These are phyloP conservation scores for Discoglossus pictus DNA, from an alignment of 2,797 vertebrate species.

Conservation along the genomic window DNA sequence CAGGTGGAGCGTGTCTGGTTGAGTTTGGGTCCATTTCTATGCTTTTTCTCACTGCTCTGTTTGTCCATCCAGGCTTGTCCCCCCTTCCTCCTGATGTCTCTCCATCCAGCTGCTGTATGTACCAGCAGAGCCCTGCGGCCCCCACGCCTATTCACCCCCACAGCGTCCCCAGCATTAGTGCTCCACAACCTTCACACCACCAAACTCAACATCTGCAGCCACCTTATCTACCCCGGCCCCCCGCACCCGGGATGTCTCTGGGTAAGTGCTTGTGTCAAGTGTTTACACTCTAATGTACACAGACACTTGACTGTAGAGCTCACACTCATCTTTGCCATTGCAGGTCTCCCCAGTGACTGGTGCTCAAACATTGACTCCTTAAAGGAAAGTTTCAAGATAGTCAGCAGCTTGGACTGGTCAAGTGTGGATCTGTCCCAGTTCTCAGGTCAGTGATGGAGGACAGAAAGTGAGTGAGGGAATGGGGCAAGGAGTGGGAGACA, in stretches of 20 bases:
- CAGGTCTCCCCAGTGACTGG: conserved; percentile 90
- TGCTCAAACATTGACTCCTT: conserved; percentile 89
- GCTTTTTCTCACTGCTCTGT: conserved; percentile 10
- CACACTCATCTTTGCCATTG: neutral
- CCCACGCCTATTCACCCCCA: conserved; percentile 57
- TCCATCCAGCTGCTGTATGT: conserved; percentile 77
- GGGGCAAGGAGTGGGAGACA: neutral
- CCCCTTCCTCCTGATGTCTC: conserved; percentile 75
- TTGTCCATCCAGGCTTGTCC: conserved; percentile 66
- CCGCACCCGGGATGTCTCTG: conserved; percentile 15
- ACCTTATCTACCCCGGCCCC: conserved; percentile 60
- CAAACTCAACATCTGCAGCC: conserved; percentile 52
- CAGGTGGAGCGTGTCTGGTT: too few relatives aligned
- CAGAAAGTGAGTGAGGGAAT: neutral
- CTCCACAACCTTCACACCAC: conserved; percentile 38
- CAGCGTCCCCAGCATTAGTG: conserved; percentile 42
- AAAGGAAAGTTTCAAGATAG: conserved; percentile 96
- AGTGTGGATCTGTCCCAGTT: conserved; percentile 93
- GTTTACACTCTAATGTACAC: neutral
- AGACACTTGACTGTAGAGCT: neutral
- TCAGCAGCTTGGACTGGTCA: conserved; percentile 92
- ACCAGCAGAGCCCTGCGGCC: conserved; percentile 63
- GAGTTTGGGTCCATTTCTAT: too few relatives aligned
- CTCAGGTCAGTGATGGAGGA: conserved; percentile 80
- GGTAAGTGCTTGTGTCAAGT: neutral